Evolutionary conservation across 1,140 invertebrate genomes (phyloP), one percentile per base, ranked within the genome.

Genomic region (Pogonomyrmex californicus): DNA sequence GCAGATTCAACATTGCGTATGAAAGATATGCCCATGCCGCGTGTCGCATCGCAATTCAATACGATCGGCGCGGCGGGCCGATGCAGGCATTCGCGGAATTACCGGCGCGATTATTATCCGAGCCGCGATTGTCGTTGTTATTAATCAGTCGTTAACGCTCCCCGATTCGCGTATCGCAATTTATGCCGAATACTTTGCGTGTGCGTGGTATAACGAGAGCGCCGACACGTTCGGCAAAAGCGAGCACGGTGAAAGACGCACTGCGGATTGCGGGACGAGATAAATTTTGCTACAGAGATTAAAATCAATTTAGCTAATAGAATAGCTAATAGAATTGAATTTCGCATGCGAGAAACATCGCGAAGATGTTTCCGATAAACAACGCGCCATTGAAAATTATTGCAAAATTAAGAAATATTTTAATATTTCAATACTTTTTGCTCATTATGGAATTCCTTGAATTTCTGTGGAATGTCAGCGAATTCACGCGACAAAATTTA

Each of bases 11-110:
- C 56, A 38, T 81, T 12, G 68, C 54, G 33, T 60, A 62, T 75
- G 71, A 75, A 75, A 83, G 79, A 83, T 60, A 83, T 68, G 17
- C 44, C 14, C 44, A 83, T 68, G 17, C 44, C 14, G 30, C n/a
- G 30, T 14, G 56, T 30, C 51, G 17, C 30, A 30, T 49, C 33
- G 73, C 75, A 58, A 71, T 86, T 86, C 88, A 71, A 76, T 56
- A 73, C 38, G 85, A 88, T 79, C 58, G 51, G 44, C 33, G 23
- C 85, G 33, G 36, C 44, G 38, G 30, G 79, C 33, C 79, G 79
- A 73, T 83, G 38, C 38, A 54, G 41, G 71, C 71, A 73, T 89
- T 89, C 88, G 70, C 54, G 68, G 88, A 89, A 89, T 83, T 73
- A 83, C 54, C 33, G 56, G 68, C 30, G 79, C 30, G 79, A 33